A percentile compares a stretch with the other conserved stretches of the same genome.
phyloP scores from a whole-genome alignment of 2,113 vertebrate species.

The Heteronetta atricapilla region DNA sequence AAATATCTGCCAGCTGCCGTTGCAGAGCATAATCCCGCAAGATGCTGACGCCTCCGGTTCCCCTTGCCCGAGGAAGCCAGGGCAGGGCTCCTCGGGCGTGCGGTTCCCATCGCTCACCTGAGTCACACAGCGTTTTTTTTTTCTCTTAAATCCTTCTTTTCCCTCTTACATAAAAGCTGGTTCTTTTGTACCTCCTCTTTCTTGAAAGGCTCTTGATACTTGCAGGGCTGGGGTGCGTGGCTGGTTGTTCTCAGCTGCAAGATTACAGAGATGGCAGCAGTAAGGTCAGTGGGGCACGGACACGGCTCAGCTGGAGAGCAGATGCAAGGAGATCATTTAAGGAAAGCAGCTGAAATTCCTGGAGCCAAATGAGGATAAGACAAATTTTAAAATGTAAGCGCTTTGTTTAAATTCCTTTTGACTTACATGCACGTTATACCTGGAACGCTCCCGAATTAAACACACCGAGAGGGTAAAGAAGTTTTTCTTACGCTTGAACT shows the following conservation, averaged over 20 bases:
- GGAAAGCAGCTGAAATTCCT: constrained; percentile 45
- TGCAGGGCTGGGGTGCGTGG: not conserved
- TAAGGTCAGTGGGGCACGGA: constrained; percentile 64
- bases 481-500: constrained; percentile 43
- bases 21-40: constrained; percentile 11
- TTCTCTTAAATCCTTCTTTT: constrained; percentile 34
- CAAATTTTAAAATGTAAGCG: constrained; percentile 17
- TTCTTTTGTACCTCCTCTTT: constrained; percentile 3
- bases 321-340: constrained; percentile 60
- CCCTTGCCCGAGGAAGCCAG: not conserved
- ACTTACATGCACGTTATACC: constrained; percentile 5
- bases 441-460: not conserved
- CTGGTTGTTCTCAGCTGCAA: constrained; percentile 50
- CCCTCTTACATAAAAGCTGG: constrained; percentile 18
- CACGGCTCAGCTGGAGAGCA: constrained; percentile 59
- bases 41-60: not conserved
- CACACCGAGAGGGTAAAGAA: not conserved
- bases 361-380: constrained; percentile 46
- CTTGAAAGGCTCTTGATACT: not conserved
- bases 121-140: not conserved
- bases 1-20: constrained; percentile 39
- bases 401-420: constrained; percentile 47
- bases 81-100: not conserved
- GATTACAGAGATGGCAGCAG: constrained; percentile 45
- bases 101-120: constrained; percentile 12